Evolutionary conservation across 2,888 invertebrate genomes (phyloP).

Genomic region (Cyaniris semiargus): DNA sequence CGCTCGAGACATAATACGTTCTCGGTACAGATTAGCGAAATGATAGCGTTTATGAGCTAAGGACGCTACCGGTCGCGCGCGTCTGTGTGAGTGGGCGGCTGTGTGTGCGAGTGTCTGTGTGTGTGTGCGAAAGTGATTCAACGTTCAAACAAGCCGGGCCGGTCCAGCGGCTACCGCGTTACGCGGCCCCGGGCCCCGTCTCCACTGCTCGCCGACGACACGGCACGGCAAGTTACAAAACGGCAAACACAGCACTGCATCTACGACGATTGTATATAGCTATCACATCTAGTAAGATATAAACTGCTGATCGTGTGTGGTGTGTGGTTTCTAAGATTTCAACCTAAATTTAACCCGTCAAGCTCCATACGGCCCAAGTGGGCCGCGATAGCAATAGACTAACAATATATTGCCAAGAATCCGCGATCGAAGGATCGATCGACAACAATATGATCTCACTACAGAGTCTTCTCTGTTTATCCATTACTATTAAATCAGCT

Average conservation of each 20-base stretch:
- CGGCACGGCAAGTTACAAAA: conserved; percentile 4
- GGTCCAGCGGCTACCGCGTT: conserved; percentile 62
- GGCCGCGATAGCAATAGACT: too few relatives aligned
- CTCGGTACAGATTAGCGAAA: conserved; percentile 25
- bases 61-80: conserved; percentile 27
- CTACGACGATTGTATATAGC: not conserved
- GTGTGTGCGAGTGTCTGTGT: conserved; percentile 13
- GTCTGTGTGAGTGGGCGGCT: conserved; percentile 8
- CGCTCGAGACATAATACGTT: not conserved
- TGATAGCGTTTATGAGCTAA: conserved; percentile 25
- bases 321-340: too few relatives aligned
- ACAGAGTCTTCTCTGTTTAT: too few relatives aligned
- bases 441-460: too few relatives aligned
- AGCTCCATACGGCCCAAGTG: too few relatives aligned
- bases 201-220: conserved; percentile 34
- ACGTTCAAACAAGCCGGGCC: conserved; percentile 45
- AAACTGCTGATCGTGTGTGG: too few relatives aligned
- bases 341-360: too few relatives aligned
- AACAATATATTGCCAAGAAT: too few relatives aligned
- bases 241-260: not conserved
- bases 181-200: conserved; percentile 47
- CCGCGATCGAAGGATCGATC: too few relatives aligned
- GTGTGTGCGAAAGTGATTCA: conserved; percentile 39
- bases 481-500: too few relatives aligned
- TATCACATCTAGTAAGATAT: too few relatives aligned